Evolutionary conservation across 2,797 vertebrate genomes (phyloP).

Genomic region (Acomys russatus): DNA sequence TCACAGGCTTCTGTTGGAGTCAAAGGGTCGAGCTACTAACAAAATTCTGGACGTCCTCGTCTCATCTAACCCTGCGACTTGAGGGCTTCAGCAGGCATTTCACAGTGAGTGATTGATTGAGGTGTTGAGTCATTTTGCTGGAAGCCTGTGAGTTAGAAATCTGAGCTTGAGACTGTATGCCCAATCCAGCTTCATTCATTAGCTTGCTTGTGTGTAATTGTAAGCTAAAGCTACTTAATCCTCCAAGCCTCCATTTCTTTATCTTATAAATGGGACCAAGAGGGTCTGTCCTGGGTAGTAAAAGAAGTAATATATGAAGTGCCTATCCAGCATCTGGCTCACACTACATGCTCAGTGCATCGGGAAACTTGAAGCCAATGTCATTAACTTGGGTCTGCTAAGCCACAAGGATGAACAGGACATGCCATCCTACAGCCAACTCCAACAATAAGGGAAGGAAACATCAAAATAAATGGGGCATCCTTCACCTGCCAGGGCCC

Average conservation of each 20-base stretch:
- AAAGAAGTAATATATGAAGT: not conserved
- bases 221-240: not conserved
- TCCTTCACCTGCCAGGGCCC: not conserved
- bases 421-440: not conserved
- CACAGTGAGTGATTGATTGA: not conserved
- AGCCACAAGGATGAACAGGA: not conserved
- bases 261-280: not conserved
- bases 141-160: not conserved
- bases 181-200: not conserved
- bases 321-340: not conserved
- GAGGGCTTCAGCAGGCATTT: not conserved
- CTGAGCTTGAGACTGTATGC: not conserved
- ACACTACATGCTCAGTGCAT: not conserved
- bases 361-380: not conserved
- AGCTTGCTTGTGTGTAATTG: not conserved
- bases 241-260: not conserved
- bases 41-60: not conserved
- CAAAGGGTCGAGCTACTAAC: not conserved
- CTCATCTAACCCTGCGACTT: not conserved
- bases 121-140: not conserved
- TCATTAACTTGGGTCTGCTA: not conserved
- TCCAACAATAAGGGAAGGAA: not conserved
- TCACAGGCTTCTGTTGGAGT: conserved; percentile 7
- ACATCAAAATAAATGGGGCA: not conserved
- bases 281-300: not conserved